phyloP scores from a whole-genome alignment of 2,888 invertebrate species.

The Cataglyphis rosenhaueri region DNA sequence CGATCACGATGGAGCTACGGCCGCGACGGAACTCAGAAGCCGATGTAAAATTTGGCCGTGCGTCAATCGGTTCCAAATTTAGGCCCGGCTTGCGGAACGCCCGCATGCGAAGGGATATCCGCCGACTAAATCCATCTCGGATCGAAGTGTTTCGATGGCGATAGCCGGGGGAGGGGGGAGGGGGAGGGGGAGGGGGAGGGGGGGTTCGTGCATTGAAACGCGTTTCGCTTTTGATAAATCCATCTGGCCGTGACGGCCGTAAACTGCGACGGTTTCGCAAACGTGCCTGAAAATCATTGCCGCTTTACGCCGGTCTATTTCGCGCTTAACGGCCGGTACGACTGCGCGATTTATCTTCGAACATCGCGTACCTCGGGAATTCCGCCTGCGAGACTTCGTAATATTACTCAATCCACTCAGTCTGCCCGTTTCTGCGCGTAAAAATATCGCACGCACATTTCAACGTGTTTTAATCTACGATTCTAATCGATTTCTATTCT shows the following conservation, averaged over 20 bases:
- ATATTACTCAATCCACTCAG: slow-evolving; percentile 4
- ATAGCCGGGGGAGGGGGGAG: background rate
- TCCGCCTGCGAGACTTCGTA: slow-evolving; percentile 7
- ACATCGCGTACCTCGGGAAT: slow-evolving; percentile 8
- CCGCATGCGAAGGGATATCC: slow-evolving; percentile 55
- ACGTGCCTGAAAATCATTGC: slow-evolving; percentile 24
- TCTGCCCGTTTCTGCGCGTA: background rate
- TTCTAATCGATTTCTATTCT: background rate
- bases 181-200: too few relatives aligned
- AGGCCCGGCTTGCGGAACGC: slow-evolving; percentile 57
- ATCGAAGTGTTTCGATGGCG: slow-evolving; percentile 63
- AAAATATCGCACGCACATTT: background rate
- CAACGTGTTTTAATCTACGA: background rate
- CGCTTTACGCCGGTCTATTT: slow-evolving; percentile 41
- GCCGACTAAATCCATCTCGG: slow-evolving; percentile 67
- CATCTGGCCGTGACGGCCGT: slow-evolving; percentile 46
- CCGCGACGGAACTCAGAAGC: slow-evolving; percentile 30
- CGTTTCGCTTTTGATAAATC: slow-evolving; percentile 60
- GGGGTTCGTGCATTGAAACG: slow-evolving; percentile 48
- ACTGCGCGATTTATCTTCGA: slow-evolving; percentile 33
- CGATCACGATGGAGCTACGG: slow-evolving; percentile 61
- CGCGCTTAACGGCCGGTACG: slow-evolving; percentile 30
- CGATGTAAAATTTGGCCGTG: slow-evolving; percentile 67
- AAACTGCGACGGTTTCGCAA: background rate
- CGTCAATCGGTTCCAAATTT: slow-evolving; percentile 74